A percentile compares a stretch with the other conserved stretches of the same genome.
Conservation (phyloP, 2,888 invertebrate species). For the Thelaira solivaga region DNA sequence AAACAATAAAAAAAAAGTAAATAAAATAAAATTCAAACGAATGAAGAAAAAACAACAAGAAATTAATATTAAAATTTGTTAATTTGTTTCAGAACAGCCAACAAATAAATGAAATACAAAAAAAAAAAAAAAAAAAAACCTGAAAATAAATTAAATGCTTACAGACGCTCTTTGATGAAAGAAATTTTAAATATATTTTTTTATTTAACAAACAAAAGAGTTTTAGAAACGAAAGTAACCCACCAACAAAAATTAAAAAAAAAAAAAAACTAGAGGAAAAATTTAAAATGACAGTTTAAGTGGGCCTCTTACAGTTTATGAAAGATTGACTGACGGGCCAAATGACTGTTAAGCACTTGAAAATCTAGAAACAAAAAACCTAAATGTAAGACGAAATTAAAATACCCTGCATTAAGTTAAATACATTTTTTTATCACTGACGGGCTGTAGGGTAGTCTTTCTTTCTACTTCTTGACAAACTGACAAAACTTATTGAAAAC, state of each 20-base stretch:
- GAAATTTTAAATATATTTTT: background rate
- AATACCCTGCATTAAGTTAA: conserved; percentile 8
- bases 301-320: conserved; percentile 52
- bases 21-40: conserved; percentile 9
- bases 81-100: conserved; percentile 25
- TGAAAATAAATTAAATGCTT: conserved; percentile 39
- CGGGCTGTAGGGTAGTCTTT: too few relatives aligned
- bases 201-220: too few relatives aligned
- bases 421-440: too few relatives aligned
- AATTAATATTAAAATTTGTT: conserved; percentile 25
- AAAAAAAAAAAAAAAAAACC: conserved; percentile 11
- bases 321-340: conserved; percentile 36
- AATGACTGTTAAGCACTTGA: conserved; percentile 24
- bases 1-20: conserved; percentile 37
- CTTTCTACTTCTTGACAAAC: too few relatives aligned
- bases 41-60: conserved; percentile 3
- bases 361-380: background rate
- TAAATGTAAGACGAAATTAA: background rate
- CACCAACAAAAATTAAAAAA: too few relatives aligned
- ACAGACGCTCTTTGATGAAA: conserved; percentile 20
- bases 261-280: conserved; percentile 14
- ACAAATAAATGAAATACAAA: conserved; percentile 19
- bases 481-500: too few relatives aligned
- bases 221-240: too few relatives aligned
- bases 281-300: conserved; percentile 55